These are phyloP conservation scores for Orientallactaga bullata DNA, from an alignment of 2,113 vertebrate genomes.

Conservation along the genomic window DNA sequence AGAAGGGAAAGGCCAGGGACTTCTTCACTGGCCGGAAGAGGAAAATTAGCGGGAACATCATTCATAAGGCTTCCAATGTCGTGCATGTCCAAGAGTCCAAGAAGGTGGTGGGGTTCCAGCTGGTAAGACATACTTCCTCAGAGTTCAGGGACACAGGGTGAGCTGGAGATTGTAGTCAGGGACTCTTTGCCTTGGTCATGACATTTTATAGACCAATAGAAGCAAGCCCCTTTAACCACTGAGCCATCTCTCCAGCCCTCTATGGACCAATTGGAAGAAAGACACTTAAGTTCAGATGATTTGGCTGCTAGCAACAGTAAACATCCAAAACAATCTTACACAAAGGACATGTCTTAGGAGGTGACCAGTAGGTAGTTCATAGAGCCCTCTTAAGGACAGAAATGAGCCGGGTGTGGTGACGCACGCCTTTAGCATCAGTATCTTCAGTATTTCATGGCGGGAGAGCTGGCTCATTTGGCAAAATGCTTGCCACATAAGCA, in stretches of 20 bases:
- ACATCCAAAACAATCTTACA: background rate
- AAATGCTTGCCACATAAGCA: too few relatives aligned
- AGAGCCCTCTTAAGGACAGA: background rate
- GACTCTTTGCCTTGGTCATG: background rate
- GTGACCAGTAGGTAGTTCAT: background rate
- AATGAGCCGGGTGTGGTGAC: background rate
- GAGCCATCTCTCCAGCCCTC: too few relatives aligned
- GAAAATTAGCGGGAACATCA: slow-evolving; percentile 82
- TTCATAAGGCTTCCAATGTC: slow-evolving; percentile 84
- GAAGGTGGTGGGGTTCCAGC: slow-evolving; percentile 88
- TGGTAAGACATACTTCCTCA: slow-evolving; percentile 84
- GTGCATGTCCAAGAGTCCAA: slow-evolving; percentile 82
- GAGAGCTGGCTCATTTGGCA: too few relatives aligned
- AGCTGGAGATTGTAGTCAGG: fast-evolving
- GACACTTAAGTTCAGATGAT: background rate
- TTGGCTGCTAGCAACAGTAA: background rate
- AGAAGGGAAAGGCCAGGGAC: slow-evolving; percentile 73
- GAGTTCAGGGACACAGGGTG: fast-evolving
- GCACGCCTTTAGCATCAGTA: too few relatives aligned
- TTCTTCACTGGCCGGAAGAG: slow-evolving; percentile 83
- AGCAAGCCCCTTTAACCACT: background rate
- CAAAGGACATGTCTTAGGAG: background rate
- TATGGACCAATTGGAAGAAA: background rate
- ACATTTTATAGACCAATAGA: fast-evolving
- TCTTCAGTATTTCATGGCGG: too few relatives aligned